Evolutionary conservation across 2,113 vertebrate species (phyloP).

Genomic region (Chionomys nivalis): DNA sequence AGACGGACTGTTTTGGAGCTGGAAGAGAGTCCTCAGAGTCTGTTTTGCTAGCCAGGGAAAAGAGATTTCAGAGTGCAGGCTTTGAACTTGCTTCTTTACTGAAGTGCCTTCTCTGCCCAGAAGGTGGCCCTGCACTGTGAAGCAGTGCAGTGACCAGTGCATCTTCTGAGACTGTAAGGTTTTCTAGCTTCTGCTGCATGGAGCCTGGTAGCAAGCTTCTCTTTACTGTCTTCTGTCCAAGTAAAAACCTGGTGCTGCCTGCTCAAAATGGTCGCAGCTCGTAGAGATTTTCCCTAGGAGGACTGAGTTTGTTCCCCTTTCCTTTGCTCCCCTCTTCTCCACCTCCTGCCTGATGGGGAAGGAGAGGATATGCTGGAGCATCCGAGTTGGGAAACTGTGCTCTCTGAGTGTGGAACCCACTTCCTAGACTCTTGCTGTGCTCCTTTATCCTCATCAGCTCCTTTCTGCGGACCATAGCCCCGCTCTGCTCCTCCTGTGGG

Average conservation of each 20-base stretch:
- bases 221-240: background rate
- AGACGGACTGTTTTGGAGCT: background rate
- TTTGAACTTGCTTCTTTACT: background rate
- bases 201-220: background rate
- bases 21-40: background rate
- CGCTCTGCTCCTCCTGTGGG: background rate
- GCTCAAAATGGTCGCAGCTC: background rate
- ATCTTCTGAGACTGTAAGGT: background rate
- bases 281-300: background rate
- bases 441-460: background rate
- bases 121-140: background rate
- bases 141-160: background rate
- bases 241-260: background rate
- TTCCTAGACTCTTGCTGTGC: background rate
- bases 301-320: background rate
- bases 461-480: background rate
- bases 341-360: background rate
- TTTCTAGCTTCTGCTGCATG: background rate
- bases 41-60: background rate
- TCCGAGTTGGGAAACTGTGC: background rate
- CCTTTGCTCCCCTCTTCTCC: background rate
- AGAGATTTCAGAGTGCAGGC: background rate
- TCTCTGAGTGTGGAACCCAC: background rate
- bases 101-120: background rate
- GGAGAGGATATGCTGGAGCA: background rate